A percentile compares a stretch with the other conserved stretches of the same genome.
phyloP scores from a whole-genome alignment of 2,797 vertebrate genomes.

The Pseudochirops corinnae region DNA sequence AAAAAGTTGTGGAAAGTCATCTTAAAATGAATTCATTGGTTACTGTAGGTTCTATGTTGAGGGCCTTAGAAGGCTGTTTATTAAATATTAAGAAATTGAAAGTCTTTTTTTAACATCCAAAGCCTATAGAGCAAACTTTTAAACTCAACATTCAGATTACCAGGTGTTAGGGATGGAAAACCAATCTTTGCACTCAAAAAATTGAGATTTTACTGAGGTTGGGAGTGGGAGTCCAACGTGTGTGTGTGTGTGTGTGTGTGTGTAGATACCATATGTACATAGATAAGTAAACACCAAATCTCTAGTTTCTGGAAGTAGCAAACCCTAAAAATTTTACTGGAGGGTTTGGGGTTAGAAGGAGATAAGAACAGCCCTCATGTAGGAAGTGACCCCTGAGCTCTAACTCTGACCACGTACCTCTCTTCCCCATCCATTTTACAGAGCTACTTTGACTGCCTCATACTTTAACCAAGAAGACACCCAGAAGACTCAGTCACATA shows the following conservation, averaged over 20 bases:
- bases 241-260: too few species aligned
- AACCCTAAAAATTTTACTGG: background rate
- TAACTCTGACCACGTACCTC: background rate
- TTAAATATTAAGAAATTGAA: background rate
- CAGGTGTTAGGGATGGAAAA: background rate
- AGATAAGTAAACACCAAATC: background rate
- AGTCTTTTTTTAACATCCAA: background rate
- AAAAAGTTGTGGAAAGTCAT: background rate
- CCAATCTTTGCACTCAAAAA: background rate
- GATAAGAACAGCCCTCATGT: background rate
- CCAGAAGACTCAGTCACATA: conserved; percentile 46
- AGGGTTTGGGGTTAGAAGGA: background rate
- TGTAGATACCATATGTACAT: background rate
- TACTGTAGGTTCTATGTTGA: background rate
- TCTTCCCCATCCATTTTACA: background rate
- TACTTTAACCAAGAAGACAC: background rate
- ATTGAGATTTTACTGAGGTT: background rate
- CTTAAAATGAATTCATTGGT: background rate
- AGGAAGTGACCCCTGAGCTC: background rate
- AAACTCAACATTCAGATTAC: background rate
- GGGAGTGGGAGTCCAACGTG: background rate
- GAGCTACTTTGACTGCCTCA: background rate
- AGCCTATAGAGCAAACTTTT: background rate
- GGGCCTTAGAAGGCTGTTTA: background rate
- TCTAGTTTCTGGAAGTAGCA: background rate